phyloP scores from a whole-genome alignment of 2,113 vertebrate species.

The Corythaeola cristata region DNA sequence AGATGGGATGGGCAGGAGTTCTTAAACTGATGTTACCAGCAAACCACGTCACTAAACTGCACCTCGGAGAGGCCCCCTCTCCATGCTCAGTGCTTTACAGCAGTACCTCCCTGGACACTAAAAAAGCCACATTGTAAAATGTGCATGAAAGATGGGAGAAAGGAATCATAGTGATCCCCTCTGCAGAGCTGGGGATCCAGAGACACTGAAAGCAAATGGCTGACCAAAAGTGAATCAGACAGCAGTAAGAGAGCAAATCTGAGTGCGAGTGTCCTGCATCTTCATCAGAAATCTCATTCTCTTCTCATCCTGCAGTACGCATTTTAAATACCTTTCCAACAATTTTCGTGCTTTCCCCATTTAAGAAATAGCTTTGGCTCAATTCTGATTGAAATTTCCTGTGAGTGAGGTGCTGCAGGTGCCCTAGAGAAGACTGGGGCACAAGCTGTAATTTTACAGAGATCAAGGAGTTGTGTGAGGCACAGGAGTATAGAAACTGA shows the following conservation, averaged over 20 bases:
- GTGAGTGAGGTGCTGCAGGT: not conserved
- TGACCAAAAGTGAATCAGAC: not conserved
- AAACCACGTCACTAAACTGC: not conserved
- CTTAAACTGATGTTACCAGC: not conserved
- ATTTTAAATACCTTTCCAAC: not conserved
- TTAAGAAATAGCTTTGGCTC: not conserved
- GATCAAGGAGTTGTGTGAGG: not conserved
- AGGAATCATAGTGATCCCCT: not conserved
- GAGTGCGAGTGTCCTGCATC: not conserved
- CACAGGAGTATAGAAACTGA: not conserved
- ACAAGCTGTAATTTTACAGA: not conserved
- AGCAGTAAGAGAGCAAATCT: not conserved
- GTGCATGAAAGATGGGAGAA: not conserved
- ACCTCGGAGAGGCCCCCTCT: not conserved
- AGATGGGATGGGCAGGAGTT: not conserved
- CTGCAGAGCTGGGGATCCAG: not conserved
- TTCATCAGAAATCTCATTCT: not conserved
- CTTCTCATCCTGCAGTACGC: not conserved
- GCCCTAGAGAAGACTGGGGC: not conserved
- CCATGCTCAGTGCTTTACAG: rapidly evolving
- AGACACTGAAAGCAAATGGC: not conserved
- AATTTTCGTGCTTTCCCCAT: not conserved
- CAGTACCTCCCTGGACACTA: not conserved
- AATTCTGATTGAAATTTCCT: not conserved
- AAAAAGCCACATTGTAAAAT: not conserved